phyloP scores from a whole-genome alignment of 2,113 vertebrate genomes.

The Protomyctophum bolini region DNA sequence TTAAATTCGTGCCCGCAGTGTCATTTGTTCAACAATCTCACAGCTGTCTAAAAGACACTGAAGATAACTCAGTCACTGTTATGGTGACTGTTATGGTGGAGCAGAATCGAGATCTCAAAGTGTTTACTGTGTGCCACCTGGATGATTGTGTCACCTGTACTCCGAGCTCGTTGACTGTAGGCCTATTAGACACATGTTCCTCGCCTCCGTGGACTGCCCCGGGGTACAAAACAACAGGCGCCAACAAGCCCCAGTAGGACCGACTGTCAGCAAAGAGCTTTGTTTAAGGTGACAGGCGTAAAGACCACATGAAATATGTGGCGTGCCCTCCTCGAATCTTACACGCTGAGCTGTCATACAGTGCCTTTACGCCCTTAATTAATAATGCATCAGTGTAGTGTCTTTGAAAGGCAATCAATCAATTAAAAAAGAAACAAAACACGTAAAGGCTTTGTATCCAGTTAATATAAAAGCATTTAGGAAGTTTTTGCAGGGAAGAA shows the following conservation, averaged over 20 bases:
- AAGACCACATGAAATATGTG: conserved; percentile 25
- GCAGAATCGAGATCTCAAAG: conserved; percentile 5
- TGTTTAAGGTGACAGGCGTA: conserved; percentile 41
- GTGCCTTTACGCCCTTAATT: conserved; percentile 27
- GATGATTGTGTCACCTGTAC: conserved; percentile 1
- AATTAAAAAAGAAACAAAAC: background rate
- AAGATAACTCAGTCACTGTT: too few relatives aligned
- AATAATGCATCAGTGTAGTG: conserved; percentile 30
- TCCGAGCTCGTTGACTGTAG: background rate
- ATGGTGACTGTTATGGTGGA: background rate
- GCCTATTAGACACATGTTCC: conserved; percentile 26
- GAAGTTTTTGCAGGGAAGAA: too few relatives aligned
- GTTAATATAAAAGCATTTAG: conserved; percentile 75
- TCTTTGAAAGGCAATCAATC: conserved; percentile 7
- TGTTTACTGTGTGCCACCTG: background rate
- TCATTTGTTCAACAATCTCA: conserved; percentile 39
- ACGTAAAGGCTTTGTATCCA: conserved; percentile 78
- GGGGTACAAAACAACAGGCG: conserved; percentile 45
- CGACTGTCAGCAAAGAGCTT: conserved; percentile 31
- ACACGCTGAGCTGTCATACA: conserved; percentile 13
- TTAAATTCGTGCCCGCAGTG: conserved; percentile 33
- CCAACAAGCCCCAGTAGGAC: conserved; percentile 33
- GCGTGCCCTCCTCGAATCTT: conserved; percentile 19
- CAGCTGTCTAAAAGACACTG: conserved; percentile 28
- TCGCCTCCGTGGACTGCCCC: conserved; percentile 14